A percentile compares a stretch with the other conserved stretches of the same genome.
Evolutionary conservation across 2,888 invertebrate genomes (phyloP).

Genomic region (Pterobdella sp.): DNA sequence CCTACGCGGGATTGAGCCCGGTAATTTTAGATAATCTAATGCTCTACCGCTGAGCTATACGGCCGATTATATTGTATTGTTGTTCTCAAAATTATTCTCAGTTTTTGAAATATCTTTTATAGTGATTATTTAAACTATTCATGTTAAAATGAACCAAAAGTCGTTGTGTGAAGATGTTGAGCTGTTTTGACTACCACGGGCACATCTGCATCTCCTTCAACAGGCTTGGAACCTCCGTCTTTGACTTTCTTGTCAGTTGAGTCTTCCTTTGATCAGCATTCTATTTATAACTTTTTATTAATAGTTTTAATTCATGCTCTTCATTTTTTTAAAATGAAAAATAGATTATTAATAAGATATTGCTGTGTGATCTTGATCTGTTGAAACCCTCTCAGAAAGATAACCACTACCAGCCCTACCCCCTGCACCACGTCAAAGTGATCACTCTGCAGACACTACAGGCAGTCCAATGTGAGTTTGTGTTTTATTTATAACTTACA

Average conservation of each 20-base stretch:
- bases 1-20: no score
- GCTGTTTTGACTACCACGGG: constrained; percentile 53
- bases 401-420: neutral
- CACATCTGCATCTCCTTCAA: constrained; percentile 52
- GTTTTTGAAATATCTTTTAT: neutral
- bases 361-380: neutral
- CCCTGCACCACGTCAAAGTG: no score
- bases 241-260: constrained; percentile 51
- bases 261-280: neutral
- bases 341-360: neutral
- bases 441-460: no score
- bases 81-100: neutral
- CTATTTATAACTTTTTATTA: neutral
- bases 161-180: constrained; percentile 53
- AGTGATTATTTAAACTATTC: neutral
- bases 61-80: no score
- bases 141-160: constrained; percentile 41
- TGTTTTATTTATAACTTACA: no score
- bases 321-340: neutral
- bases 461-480: no score
- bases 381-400: neutral
- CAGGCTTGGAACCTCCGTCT: constrained; percentile 51
- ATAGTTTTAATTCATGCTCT: neutral
- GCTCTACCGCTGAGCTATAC: no score
- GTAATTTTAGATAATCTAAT: no score